A percentile compares a stretch with the other conserved stretches of the same genome.
phyloP scores from a whole-genome alignment of 2,113 vertebrate genomes.

The Mola mola region DNA sequence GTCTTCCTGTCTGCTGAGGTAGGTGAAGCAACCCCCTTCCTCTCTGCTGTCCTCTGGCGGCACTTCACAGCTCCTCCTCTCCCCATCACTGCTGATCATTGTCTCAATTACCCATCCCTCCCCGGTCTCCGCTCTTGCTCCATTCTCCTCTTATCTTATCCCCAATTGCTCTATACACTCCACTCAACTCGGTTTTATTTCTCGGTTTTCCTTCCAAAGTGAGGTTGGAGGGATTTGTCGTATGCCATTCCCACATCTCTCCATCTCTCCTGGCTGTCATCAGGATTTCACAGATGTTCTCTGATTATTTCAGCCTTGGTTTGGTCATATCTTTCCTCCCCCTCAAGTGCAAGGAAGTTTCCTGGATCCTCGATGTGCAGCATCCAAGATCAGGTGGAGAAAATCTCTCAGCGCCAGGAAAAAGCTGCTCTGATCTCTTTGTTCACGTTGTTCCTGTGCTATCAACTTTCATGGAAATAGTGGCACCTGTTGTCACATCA shows the following conservation, averaged over 20 bases:
- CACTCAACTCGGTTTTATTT: neutral
- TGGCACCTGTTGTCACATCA: constrained; percentile 35
- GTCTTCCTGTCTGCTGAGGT: constrained; percentile 50
- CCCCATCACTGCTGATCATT: constrained; percentile 80
- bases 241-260: constrained; percentile 8
- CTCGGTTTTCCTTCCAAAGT: constrained; percentile 15
- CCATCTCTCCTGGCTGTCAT: constrained; percentile 38
- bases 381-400: neutral
- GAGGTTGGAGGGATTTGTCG: constrained; percentile 36
- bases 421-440: constrained; percentile 41
- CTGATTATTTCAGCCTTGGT: constrained; percentile 56
- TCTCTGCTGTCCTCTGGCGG: constrained; percentile 62
- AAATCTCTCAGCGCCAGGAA: constrained; percentile 30
- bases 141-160: constrained; percentile 63
- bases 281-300: constrained; percentile 62
- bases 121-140: constrained; percentile 19
- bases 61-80: constrained; percentile 54
- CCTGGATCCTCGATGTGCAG: constrained; percentile 10
- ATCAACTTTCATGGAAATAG: constrained; percentile 36
- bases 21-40: constrained; percentile 58
- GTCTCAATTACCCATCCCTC: constrained; percentile 80
- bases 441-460: constrained; percentile 38
- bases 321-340: constrained; percentile 26
- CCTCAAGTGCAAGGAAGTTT: constrained; percentile 18
- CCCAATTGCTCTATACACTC: constrained; percentile 30